These are phyloP conservation scores for Peromyscus nudipes DNA, from an alignment of 2,797 vertebrate genomes.

Conservation along the genomic window DNA sequence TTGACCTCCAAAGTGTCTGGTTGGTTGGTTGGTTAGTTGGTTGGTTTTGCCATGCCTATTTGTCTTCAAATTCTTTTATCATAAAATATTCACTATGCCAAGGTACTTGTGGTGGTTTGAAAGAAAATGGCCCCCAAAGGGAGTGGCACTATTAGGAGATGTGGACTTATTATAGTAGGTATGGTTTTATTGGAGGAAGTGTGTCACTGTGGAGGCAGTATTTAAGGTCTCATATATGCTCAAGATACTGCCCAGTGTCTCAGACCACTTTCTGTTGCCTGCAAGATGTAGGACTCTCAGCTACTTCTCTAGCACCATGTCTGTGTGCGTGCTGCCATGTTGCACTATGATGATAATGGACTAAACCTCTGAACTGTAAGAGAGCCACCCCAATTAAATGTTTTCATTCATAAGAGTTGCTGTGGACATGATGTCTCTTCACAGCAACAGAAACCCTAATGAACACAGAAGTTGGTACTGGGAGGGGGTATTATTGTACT, in stretches of 20 bases:
- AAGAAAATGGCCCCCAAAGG: neutral
- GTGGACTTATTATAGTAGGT: neutral
- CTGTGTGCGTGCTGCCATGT: neutral
- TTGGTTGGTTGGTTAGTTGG: neutral
- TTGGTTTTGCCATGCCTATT: neutral
- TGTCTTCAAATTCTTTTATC: neutral
- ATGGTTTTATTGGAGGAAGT: neutral
- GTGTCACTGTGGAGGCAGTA: neutral
- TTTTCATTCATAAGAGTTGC: neutral
- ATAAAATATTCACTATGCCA: neutral
- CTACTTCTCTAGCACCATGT: neutral
- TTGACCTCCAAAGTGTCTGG: neutral
- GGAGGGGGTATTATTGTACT: too few relatives aligned
- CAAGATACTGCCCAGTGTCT: neutral
- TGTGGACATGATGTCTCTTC: neutral
- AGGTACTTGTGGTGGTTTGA: neutral
- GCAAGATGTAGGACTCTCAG: neutral
- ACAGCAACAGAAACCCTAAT: neutral
- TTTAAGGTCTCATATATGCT: neutral
- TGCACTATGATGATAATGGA: neutral
- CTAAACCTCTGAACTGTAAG: neutral
- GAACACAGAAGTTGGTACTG: neutral
- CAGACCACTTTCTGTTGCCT: neutral
- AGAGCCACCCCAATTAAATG: neutral
- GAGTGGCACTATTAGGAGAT: neutral